Evolutionary conservation across 2,888 invertebrate species (phyloP), one percentile per base, ranked within the genome.

Genomic region (Beris chalybata): DNA sequence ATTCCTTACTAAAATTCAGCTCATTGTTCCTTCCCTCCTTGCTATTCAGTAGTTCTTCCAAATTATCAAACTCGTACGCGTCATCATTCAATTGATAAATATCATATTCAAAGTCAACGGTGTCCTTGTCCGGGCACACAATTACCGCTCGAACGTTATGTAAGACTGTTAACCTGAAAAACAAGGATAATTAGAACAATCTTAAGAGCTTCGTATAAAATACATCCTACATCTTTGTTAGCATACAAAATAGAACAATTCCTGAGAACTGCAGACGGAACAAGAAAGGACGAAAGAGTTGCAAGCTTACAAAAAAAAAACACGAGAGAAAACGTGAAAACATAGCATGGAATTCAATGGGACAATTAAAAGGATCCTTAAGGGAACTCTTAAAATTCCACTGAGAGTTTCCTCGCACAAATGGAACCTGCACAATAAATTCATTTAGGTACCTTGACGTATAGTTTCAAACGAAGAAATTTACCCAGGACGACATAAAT

Each of bases 11-110:
- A 11, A 67, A 70, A n/a, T 50, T 31, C 12, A 68, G 61, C n/a
- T 22, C 53, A 9, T 32, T 43, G 11, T 44, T 32, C 32, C 61
- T 56, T 12, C 47, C 13, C 48, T 48, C 30, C 22, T 61, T 56
- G 50, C 43, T 44, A 43, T 64, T 43, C 3, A 70, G 61, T 15
- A 70, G 45, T 59, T 66, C 64, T 29, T 67, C 57, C 47, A 65
- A 54, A 32, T 63, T 64, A 38, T 68, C 67, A 44, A 67, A 70
- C 30, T 61, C 61, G 13, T 53, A 66, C 32, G 57, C 54, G 50
- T 68, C 58, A 56, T 66, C 64, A 44, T 66, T 53, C 38, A 70
- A 44, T 59, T 67, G 59, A 58, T 65, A 70, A 52, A 71, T 50
- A 50, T 50, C 63, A n/a, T 45, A 66, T 64, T 67, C 67, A 29